Evolutionary conservation across 2,888 invertebrate species (phyloP).

Genomic region (Eilema griseolum): DNA sequence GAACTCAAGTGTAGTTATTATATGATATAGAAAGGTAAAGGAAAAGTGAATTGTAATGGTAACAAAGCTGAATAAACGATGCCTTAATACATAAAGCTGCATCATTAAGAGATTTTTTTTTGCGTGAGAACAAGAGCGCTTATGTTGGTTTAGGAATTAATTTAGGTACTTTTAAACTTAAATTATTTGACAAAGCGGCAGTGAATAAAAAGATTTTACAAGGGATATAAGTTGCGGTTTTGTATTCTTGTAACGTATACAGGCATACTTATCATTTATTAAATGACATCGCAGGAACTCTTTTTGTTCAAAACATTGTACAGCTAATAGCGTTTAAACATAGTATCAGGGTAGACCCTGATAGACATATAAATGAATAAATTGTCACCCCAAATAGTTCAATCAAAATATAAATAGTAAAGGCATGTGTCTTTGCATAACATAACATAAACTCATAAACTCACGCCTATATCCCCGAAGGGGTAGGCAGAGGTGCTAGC

Average conservation of each 20-base stretch:
- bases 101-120: not conserved
- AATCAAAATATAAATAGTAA: too few relatives aligned
- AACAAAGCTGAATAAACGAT: not conserved
- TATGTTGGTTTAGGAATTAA: not conserved
- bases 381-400: too few relatives aligned
- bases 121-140: constrained; percentile 11
- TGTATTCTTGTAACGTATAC: not conserved
- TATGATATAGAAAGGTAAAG: constrained; percentile 10
- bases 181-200: not conserved
- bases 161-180: not conserved
- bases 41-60: constrained; percentile 7
- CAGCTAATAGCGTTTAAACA: not conserved
- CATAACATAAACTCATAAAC: too few relatives aligned
- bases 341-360: too few relatives aligned
- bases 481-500: too few relatives aligned
- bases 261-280: not conserved
- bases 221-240: not conserved
- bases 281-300: not conserved
- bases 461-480: too few relatives aligned
- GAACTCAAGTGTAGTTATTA: constrained; percentile 11
- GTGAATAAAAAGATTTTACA: not conserved
- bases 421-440: too few relatives aligned
- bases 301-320: not conserved
- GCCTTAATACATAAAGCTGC: not conserved
- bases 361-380: too few relatives aligned